phyloP scores from a whole-genome alignment of 1,140 invertebrate species.

The Nymphalis io region DNA sequence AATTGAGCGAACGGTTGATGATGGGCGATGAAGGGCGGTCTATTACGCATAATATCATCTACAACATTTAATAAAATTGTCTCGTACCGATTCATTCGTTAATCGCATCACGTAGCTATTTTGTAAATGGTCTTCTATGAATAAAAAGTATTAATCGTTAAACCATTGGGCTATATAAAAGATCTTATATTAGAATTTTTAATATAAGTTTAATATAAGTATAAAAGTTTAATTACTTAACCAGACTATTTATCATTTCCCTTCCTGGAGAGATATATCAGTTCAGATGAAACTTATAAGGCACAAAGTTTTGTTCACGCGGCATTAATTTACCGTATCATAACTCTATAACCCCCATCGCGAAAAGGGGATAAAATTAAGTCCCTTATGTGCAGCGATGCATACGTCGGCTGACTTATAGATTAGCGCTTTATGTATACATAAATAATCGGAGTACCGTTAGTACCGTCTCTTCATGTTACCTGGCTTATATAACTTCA shows the following conservation, averaged over 20 bases:
- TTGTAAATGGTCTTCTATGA: slow-evolving; percentile 16
- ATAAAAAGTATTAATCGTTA: slow-evolving; percentile 4
- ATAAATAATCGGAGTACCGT: slow-evolving; percentile 17
- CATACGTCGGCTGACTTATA: slow-evolving; percentile 18
- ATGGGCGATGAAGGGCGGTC: no score
- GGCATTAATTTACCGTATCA: slow-evolving; percentile 13
- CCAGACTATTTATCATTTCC: background rate
- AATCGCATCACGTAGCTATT: slow-evolving; percentile 10
- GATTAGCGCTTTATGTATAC: slow-evolving; percentile 30
- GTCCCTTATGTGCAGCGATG: slow-evolving; percentile 2
- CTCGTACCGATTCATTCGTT: background rate
- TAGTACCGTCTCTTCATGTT: background rate
- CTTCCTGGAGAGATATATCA: background rate
- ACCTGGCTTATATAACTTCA: no score
- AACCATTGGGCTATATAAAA: background rate
- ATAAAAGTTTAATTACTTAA: slow-evolving; percentile 4
- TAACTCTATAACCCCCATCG: background rate
- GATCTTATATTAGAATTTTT: background rate
- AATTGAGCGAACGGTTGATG: no score
- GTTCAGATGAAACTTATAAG: background rate
- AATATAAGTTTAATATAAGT: no score
- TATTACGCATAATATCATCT: background rate
- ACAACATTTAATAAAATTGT: background rate
- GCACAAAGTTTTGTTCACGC: slow-evolving; percentile 2
- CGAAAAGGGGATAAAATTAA: background rate